Conservation (phyloP, 64 coral and sea anemone species). For the Cladopsammia gracilis region DNA sequence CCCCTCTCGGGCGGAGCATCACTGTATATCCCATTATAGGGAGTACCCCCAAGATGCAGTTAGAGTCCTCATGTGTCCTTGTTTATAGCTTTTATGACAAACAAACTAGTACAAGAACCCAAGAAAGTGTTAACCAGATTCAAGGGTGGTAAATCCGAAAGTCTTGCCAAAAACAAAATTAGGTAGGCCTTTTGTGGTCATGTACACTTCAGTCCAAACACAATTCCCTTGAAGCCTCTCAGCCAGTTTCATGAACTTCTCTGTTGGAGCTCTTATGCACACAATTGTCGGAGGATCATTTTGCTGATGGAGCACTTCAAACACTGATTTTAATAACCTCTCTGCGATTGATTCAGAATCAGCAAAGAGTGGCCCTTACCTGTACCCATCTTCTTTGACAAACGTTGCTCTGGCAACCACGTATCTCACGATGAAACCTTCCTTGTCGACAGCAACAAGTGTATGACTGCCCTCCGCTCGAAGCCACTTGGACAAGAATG, state of each 20-base stretch:
- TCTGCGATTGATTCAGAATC: conserved; percentile 37
- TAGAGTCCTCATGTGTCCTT: no score
- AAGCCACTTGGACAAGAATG: conserved; percentile 34
- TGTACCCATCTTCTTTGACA: conserved; percentile 35
- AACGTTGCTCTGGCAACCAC: conserved; percentile 2
- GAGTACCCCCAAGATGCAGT: no score
- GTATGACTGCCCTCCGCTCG: not conserved
- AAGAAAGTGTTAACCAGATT: no score
- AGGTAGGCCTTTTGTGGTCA: not conserved
- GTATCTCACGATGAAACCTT: conserved; percentile 37
- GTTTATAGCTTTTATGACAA: no score
- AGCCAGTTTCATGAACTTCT: not conserved
- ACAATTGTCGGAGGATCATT: not conserved
- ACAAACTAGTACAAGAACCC: no score
- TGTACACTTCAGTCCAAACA: not conserved
- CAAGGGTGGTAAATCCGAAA: no score
- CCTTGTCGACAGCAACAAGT: conserved; percentile 8
- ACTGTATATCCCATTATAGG: no score
- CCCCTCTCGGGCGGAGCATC: no score
- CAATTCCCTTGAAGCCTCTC: conserved; percentile 4
- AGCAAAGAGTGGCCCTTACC: conserved; percentile 26
- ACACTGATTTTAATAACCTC: conserved; percentile 17
- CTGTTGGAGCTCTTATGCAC: not conserved
- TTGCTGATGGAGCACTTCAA: conserved; percentile 11
- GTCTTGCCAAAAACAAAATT: not conserved